phyloP scores from a whole-genome alignment of 2,113 vertebrate species.

The Chroicocephalus ridibundus region DNA sequence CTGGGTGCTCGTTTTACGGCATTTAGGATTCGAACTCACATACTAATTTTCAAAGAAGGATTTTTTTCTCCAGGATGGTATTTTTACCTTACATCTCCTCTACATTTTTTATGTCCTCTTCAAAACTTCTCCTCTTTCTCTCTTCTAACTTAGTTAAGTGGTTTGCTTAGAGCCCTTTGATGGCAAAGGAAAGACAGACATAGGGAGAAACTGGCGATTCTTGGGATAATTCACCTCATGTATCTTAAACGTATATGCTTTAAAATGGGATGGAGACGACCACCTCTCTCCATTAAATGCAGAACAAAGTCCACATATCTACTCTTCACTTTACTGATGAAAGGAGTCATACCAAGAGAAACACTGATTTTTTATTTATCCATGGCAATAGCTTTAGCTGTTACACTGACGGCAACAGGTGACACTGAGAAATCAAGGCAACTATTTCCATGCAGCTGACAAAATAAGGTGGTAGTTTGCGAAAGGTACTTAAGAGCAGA shows the following conservation, averaged over 20 bases:
- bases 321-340: background rate
- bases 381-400: background rate
- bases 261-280: background rate
- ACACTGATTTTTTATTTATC: background rate
- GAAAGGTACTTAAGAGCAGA: background rate
- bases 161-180: background rate
- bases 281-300: background rate
- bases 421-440: background rate
- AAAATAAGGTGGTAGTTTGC: background rate
- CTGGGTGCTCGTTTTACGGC: rapidly evolving
- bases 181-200: background rate
- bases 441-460: background rate
- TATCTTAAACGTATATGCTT: background rate
- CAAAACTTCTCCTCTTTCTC: background rate
- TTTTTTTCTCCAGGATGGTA: background rate
- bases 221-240: background rate
- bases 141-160: background rate
- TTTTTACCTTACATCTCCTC: background rate
- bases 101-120: background rate
- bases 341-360: background rate
- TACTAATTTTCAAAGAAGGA: background rate
- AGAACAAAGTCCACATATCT: background rate
- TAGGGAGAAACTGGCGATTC: background rate
- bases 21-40: background rate
- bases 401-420: background rate